Percentiles rank a stretch among this genome's conserved stretches.
Evolutionary conservation across 1,140 invertebrate species (phyloP).

Genomic region (Leguminivora glycinivorella): DNA sequence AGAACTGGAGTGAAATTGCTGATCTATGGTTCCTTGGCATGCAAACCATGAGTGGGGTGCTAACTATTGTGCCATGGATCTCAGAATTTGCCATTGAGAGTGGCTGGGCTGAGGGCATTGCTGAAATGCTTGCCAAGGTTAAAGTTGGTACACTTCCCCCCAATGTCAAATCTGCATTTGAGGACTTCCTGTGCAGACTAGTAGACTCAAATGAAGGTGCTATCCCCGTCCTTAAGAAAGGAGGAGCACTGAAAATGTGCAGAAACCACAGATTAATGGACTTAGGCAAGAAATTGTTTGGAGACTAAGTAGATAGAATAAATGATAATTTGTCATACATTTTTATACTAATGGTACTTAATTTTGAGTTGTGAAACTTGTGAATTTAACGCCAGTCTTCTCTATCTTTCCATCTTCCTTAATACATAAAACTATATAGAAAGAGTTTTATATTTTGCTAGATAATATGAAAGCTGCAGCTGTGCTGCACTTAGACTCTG

Average conservation of each 20-base stretch:
- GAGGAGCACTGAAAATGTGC: slow-evolving; percentile 89
- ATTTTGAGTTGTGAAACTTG: slow-evolving; percentile 28
- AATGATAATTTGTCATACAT: slow-evolving; percentile 32
- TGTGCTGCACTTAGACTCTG: background rate
- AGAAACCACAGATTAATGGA: slow-evolving; percentile 93
- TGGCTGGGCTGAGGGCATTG: slow-evolving; percentile 94
- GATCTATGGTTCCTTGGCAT: slow-evolving; percentile 96
- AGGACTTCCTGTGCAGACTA: slow-evolving; percentile 92
- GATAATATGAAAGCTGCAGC: slow-evolving; percentile 1
- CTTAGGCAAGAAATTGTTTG: slow-evolving; percentile 90
- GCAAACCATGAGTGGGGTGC: slow-evolving; percentile 91
- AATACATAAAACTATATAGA: slow-evolving; percentile 17
- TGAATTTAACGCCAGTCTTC: slow-evolving; percentile 11
- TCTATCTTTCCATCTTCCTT: slow-evolving; percentile 12
- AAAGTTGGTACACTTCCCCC: slow-evolving; percentile 88
- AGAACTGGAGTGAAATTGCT: slow-evolving; percentile 92
- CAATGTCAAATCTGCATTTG: slow-evolving; percentile 92
- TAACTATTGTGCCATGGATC: slow-evolving; percentile 91
- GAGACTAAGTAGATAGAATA: slow-evolving; percentile 80
- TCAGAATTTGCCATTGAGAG: slow-evolving; percentile 94
- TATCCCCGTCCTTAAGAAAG: slow-evolving; percentile 88
- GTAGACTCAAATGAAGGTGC: slow-evolving; percentile 89
- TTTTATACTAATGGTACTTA: slow-evolving; percentile 35
- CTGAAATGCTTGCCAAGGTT: slow-evolving; percentile 88
- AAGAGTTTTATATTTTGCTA: slow-evolving; percentile 16